Evolutionary conservation across 2,113 vertebrate genomes (phyloP), one percentile per base, ranked within the genome.

Genomic region (Hyla sarda): DNA sequence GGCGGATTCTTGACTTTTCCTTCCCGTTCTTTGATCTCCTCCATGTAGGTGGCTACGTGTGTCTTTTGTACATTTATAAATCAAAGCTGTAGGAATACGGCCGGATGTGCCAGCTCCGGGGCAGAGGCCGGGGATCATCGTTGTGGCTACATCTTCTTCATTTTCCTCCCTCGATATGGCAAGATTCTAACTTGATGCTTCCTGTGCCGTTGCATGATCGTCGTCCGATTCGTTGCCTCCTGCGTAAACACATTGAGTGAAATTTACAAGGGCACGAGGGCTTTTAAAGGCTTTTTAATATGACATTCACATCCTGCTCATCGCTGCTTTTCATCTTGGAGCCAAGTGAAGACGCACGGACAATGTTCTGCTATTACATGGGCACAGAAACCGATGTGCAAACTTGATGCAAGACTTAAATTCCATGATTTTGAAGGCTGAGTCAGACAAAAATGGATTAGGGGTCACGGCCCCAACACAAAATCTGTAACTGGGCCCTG

Each of bases 251-350:
- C 28, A 77, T 34, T 34, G 3, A 32, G 48, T 47, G 13, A 77
- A 48, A 56, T 54, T 77, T 77, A 77, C 75, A 77, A 56, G 75
- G 50, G 25, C 48, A 1, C 48, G 10, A 54, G 75, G 10, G 75
- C 25, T 76, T 76, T 76, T 30, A 52, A 30, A 52, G 74, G 47
- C 74, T 25, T 77, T 76, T 54, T 77, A 54, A 77, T 28, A 30
- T 77, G 48, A 77, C 50, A 54, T 54, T n/a, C 28, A 77, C 75
- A 77, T 77, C 75, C 75, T 77, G 45, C n/a, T 28, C 19, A 45
- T 45, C 21, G 13, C 23, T 13, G 32, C 30, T 2, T 3, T 11
- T 76, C 48, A 52, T 76, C 37, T 30, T 25, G 25, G 74, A 50
- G 74, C 47, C 45, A 32, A 76, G 74, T 30, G n/a, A 21, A 25